phyloP scores from a whole-genome alignment of 2,113 vertebrate genomes.

The Heterotis niloticus region DNA sequence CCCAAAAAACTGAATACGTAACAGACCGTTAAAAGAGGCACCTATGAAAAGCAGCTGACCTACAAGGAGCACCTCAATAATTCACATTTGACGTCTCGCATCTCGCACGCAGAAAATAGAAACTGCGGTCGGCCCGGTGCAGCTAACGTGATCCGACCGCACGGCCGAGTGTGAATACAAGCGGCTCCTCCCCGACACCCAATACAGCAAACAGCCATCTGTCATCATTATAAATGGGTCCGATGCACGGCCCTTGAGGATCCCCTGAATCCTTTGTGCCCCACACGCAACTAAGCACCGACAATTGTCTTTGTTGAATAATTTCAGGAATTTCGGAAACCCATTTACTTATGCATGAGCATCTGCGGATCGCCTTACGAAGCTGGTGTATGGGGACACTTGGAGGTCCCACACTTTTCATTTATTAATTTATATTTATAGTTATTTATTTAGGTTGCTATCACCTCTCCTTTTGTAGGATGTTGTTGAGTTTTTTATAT shows the following conservation, averaged over 20 bases:
- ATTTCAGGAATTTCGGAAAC: conserved; percentile 63
- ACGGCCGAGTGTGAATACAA: conserved; percentile 63
- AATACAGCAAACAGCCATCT: conserved; percentile 62
- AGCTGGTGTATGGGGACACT: conserved; percentile 23
- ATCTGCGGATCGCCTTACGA: conserved; percentile 40
- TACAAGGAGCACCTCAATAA: conserved; percentile 50
- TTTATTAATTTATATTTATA: conserved; percentile 41
- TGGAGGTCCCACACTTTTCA: conserved; percentile 23
- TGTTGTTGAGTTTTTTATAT: conserved; percentile 29
- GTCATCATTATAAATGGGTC: conserved; percentile 65
- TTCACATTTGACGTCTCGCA: conserved; percentile 51
- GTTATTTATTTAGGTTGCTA: conserved; percentile 49
- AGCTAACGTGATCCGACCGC: conserved; percentile 56
- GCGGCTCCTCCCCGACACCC: conserved; percentile 62
- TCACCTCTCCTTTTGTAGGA: conserved; percentile 36
- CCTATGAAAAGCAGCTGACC: conserved; percentile 35
- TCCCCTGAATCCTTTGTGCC: conserved; percentile 62
- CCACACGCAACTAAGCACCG: conserved; percentile 59
- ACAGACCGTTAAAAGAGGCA: background rate
- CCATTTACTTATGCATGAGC: conserved; percentile 52
- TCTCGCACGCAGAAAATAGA: conserved; percentile 50
- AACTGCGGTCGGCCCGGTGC: conserved; percentile 49
- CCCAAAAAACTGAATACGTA: too few relatives aligned
- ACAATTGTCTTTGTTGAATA: conserved; percentile 63
- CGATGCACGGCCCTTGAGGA: conserved; percentile 65